Conservation (phyloP, 2,888 invertebrate genomes). For the Melinaea marsaeus region DNA sequence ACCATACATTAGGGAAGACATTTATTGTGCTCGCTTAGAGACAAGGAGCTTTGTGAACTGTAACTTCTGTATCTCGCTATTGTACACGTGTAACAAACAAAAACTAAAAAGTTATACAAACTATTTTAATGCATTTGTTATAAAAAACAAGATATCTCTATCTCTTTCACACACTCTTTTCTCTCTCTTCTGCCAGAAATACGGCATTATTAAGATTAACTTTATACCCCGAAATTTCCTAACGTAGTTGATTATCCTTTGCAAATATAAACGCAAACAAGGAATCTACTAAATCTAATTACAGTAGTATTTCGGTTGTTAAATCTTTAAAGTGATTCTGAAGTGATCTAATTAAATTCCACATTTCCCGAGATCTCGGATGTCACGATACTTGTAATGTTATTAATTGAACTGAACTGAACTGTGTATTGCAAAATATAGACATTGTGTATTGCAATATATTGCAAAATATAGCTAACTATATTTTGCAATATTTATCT, state of each 20-base stretch:
- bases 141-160: not conserved
- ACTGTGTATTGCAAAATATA: too few species aligned
- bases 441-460: too few species aligned
- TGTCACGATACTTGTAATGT: not conserved
- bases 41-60: not conserved
- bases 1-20: conserved; percentile 28
- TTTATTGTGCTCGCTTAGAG: conserved; percentile 23
- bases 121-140: too few species aligned
- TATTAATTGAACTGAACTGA: too few species aligned
- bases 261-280: not conserved
- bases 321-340: not conserved
- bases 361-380: not conserved
- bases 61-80: conserved; percentile 3
- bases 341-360: conserved; percentile 1
- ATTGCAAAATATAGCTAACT: too few species aligned
- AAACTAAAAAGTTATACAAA: not conserved
- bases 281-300: not conserved
- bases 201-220: too few species aligned
- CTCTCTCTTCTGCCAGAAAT: too few species aligned
- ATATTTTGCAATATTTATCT: too few species aligned
- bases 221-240: not conserved
- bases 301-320: conserved; percentile 4
- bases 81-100: not conserved
- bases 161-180: too few species aligned
- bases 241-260: conserved; percentile 1